Conservation (phyloP, 2,113 vertebrate genomes). For the Anolis carolinensis region DNA sequence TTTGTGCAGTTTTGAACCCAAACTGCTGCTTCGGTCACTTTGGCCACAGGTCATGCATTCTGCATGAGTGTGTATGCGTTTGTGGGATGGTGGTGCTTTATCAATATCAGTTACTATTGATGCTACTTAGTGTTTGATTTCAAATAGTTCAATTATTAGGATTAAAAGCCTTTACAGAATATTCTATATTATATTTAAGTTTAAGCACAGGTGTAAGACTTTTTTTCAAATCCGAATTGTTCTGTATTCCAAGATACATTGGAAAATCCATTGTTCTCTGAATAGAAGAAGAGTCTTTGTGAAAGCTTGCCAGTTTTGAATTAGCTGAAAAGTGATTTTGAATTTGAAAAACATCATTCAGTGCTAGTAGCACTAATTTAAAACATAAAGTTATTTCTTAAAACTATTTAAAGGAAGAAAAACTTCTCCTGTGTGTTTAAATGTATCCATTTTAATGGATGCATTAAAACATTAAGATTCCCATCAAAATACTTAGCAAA, state of each 20-base stretch:
- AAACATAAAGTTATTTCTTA: background rate
- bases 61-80: background rate
- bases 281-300: background rate
- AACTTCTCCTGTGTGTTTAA: background rate
- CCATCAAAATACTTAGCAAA: background rate
- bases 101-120: background rate
- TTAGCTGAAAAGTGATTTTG: background rate
- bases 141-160: background rate
- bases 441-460: background rate
- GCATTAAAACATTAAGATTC: background rate
- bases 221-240: background rate
- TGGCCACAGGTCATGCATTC: background rate
- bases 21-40: background rate
- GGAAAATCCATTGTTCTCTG: background rate
- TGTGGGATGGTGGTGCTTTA: background rate
- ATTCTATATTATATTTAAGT: background rate
- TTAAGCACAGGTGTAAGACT: background rate
- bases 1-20: background rate
- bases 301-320: background rate
- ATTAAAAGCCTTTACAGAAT: background rate
- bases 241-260: background rate
- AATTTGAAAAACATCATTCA: background rate
- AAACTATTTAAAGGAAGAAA: background rate
- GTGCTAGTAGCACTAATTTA: background rate
- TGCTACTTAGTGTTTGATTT: background rate